Base-by-base conservation (phyloP, 2,113 vertebrate species). In the Dromas ardeola region DNA sequence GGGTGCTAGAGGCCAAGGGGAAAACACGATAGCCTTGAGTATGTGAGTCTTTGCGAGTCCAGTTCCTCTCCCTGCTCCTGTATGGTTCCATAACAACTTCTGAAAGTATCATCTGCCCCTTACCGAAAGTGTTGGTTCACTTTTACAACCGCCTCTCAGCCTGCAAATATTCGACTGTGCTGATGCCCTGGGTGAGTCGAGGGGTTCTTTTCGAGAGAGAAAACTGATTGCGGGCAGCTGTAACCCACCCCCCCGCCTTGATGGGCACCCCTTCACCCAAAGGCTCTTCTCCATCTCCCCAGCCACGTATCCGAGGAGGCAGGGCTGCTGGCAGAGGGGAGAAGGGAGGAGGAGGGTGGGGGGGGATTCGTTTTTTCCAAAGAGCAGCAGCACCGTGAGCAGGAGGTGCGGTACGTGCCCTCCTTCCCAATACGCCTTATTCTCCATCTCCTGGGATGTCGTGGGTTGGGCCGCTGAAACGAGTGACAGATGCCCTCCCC, bases 21-120 rank as follows among this genome's bases (percentile, higher is more conserved):
- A 6, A 45, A 40, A 11, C 19, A 20, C 0, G 4, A 12, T 2
- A 42, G 56, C 15, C 25, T 15, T 18, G 5, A 8, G 30, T 9
- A 6, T 0, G 2, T 2, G 5, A 1, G 1, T 66, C 45, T 15
- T 18, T 27, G 12, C 2, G 4, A 11, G n/a, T 5, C 38, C 3
- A 1, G 8, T 13, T 38, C 36, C 14, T 49, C 45, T 47, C 34
- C 23, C 59, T 15, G 3, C 29, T 29, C 16, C 5, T 4, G 4
- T 29, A 25, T 10, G 11, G 30, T 34, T 30, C 11, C 6, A 0
- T n/a, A 40, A 22, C 18, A 50, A 13, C 29, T 58, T 52, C 36
- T 34, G 45, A 23, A 12, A 25, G 29, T 3, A 9, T 1, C 52
- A 9, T 1, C 52, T 38, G 29, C 38, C 13, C 32, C 66, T 52